A percentile compares a stretch with the other conserved stretches of the same genome.
phyloP scores from a whole-genome alignment of 2,888 invertebrate genomes.

The Nasonovia ribisnigri region DNA sequence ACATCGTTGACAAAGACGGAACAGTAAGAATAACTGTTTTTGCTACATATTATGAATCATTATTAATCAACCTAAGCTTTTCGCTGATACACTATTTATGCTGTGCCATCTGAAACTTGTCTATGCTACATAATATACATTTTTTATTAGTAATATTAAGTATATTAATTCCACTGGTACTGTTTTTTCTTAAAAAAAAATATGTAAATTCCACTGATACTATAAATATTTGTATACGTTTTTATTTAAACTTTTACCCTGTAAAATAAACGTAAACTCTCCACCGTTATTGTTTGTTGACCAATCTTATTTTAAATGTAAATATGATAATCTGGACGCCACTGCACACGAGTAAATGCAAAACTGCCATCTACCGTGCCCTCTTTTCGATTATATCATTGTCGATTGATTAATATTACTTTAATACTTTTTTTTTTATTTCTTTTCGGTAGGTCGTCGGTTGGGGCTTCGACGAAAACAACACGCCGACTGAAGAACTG shows the following conservation, averaged over 20 bases:
- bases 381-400: not conserved
- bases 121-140: too few relatives aligned
- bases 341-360: not conserved
- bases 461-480: conserved; percentile 74
- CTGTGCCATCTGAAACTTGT: too few relatives aligned
- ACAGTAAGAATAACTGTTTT: conserved; percentile 70
- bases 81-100: too few relatives aligned
- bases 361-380: not conserved
- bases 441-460: conserved; percentile 70
- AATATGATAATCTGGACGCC: not conserved
- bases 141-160: too few relatives aligned
- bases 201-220: not conserved
- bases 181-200: too few relatives aligned
- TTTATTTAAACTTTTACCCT: not conserved
- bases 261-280: not conserved
- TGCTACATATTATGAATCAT: not conserved
- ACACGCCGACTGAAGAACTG: conserved; percentile 72
- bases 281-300: not conserved
- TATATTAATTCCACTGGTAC: too few relatives aligned
- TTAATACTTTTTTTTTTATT: not conserved
- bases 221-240: too few relatives aligned
- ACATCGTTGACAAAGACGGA: conserved; percentile 73
- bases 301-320: not conserved
- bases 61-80: not conserved
- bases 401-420: not conserved